Evolutionary conservation across 2,888 invertebrate species (phyloP).

Genomic region (Parthenolecanium corni): DNA sequence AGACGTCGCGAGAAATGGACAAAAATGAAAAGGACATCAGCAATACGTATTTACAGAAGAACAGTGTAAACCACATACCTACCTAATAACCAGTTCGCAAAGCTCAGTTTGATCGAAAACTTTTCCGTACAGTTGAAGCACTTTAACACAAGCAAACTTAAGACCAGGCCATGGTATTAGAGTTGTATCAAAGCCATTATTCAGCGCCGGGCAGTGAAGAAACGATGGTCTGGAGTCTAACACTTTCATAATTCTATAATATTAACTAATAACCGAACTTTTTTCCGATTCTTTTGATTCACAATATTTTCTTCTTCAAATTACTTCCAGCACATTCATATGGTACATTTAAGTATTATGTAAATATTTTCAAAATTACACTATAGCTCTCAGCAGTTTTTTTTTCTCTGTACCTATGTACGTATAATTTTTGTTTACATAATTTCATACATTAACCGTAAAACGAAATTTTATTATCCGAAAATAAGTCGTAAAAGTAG

Average conservation of each 20-base stretch:
- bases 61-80: no score
- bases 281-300: neutral
- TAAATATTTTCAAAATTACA: neutral
- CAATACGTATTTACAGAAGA: no score
- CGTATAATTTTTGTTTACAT: neutral
- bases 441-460: neutral
- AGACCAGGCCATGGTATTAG: constrained; percentile 69
- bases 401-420: neutral
- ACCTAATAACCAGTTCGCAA: constrained; percentile 68
- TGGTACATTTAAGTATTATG: neutral
- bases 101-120: constrained; percentile 72
- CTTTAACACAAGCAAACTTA: constrained; percentile 68
- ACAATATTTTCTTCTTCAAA: neutral
- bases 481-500: neutral
- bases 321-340: neutral
- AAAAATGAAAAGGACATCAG: no score
- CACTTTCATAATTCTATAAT: constrained; percentile 11
- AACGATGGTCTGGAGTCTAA: constrained; percentile 14
- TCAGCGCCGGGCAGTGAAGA: constrained; percentile 40
- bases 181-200: constrained; percentile 43
- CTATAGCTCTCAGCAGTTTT: neutral
- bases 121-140: constrained; percentile 74
- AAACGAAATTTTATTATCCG: neutral
- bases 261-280: neutral
- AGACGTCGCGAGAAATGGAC: no score